A percentile compares a stretch with the other conserved stretches of the same genome.
Evolutionary conservation across 2,797 vertebrate species (phyloP).

Genomic region (Trachops cirrhosus): DNA sequence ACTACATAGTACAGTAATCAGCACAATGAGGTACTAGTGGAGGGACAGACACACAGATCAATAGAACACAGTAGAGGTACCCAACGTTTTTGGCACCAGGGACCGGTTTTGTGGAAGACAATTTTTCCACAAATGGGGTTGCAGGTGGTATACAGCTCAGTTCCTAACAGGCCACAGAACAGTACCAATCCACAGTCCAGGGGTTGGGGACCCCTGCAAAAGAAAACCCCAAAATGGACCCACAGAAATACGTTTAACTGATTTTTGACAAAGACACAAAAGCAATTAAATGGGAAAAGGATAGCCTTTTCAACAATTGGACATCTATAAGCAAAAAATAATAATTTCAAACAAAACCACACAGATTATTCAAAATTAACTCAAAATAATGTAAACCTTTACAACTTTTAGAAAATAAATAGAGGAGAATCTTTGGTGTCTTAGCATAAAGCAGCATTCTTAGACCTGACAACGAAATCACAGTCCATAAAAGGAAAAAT

Average conservation of each 20-base stretch:
- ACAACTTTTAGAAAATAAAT: neutral
- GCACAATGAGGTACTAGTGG: neutral
- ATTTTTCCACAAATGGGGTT: too few species aligned
- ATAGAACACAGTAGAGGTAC: neutral
- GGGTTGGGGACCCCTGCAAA: too few species aligned
- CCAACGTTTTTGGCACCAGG: too few species aligned
- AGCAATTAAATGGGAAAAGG: too few species aligned
- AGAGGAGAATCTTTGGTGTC: neutral
- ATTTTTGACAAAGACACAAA: neutral
- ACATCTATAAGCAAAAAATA: neutral
- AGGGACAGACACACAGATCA: neutral
- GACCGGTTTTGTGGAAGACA: too few species aligned
- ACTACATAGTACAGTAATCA: neutral
- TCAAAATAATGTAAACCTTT: neutral
- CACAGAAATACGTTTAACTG: neutral
- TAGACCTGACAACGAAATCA: neutral
- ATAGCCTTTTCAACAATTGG: neutral
- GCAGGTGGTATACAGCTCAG: too few species aligned
- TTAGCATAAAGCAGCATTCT: neutral
- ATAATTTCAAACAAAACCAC: neutral
- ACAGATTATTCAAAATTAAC: neutral
- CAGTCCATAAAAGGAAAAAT: neutral
- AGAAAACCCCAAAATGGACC: neutral
- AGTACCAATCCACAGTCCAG: too few species aligned
- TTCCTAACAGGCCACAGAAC: too few species aligned